Percentiles rank a stretch among this genome's conserved stretches.
These are phyloP conservation scores for Plectus sambesii DNA, from an alignment of 1,140 invertebrate genomes.

Conservation along the genomic window DNA sequence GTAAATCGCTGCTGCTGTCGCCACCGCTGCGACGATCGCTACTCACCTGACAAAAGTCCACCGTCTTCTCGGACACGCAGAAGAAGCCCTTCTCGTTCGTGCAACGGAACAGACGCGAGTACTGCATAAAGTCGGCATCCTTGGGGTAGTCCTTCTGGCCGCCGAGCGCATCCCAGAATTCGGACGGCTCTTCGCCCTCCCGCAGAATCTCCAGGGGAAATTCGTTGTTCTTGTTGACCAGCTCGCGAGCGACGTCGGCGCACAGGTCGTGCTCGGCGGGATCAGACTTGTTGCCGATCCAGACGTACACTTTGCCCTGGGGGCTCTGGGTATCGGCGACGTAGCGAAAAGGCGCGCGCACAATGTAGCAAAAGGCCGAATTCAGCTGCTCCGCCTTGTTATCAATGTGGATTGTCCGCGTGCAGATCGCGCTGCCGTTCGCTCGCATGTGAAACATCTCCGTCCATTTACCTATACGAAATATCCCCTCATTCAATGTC, in stretches of 20 bases:
- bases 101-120: conserved; percentile 86
- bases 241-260: conserved; percentile 57
- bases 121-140: conserved; percentile 82
- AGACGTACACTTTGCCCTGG: conserved; percentile 88
- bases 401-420: conserved; percentile 69
- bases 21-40: too few relatives aligned
- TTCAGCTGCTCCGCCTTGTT: conserved; percentile 45
- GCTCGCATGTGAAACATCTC: conserved; percentile 89
- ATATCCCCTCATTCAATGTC: conserved; percentile 43
- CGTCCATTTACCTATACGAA: conserved; percentile 58
- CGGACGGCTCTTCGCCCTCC: conserved; percentile 95
- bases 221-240: conserved; percentile 35
- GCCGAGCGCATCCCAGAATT: conserved; percentile 92
- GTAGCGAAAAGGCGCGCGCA: conserved; percentile 28
- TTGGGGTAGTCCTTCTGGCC: conserved; percentile 80
- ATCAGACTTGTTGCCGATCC: conserved; percentile 81
- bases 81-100: conserved; percentile 99
- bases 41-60: conserved; percentile 92
- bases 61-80: conserved; percentile 95
- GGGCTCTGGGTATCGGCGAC: conserved; percentile 64
- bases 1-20: background rate
- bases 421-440: conserved; percentile 85
- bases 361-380: conserved; percentile 50
- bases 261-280: conserved; percentile 73
- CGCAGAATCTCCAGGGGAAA: conserved; percentile 62